Base-by-base conservation (phyloP, 2,797 vertebrate genomes). In the Orientallactaga sibirica region DNA sequence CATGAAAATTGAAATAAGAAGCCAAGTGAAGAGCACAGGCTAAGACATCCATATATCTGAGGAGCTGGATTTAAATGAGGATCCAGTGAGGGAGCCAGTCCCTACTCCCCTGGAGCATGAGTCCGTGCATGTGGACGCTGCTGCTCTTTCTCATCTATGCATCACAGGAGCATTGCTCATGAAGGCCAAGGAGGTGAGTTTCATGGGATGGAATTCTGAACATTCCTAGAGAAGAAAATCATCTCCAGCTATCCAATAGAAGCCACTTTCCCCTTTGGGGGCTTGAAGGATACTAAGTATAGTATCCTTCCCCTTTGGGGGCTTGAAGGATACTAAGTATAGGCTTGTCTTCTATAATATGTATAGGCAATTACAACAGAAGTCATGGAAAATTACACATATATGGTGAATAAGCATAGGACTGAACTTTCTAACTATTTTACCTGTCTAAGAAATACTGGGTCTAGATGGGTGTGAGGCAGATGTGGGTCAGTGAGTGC, bases 381-480 rank as follows among this genome's bases (percentile, higher is more conserved):
- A 64, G 55, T 19, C 2, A 48, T 74, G 7, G 43, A 43, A 15
- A 25, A n/a, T 14, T 58, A 58, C 11, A 58, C 55, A 58, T 12
- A 58, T 16, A 58, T 16, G 16, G 12, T 16, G 12, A 58, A 58
- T 16, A 58, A 58, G 55, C 55, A 58, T 16, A 58, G 10, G 11
- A 58, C 81, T 15, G 0, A 62, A 43, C 0, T 37, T 80, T 86
- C 14, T 52, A 41, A 82, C 73, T 55, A 5, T 92, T 87, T 93
- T 90, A 93, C 64, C 20, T 89, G 22, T 90, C 48, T 29, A 5
- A 19, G 33, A 82, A 93, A 83, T 64, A 48, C 94, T 81, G 8
- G 74, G 94, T 73, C 55, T 22, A 18, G 16, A 66, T 70, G 25
- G 78, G 79, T 48, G n/a, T 18, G 91, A 83, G 70, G 92, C 96